Percentiles rank a stretch among this genome's conserved stretches.
Evolutionary conservation across 2,113 vertebrate species (phyloP).

Genomic region (Piliocolobus tephrosceles): DNA sequence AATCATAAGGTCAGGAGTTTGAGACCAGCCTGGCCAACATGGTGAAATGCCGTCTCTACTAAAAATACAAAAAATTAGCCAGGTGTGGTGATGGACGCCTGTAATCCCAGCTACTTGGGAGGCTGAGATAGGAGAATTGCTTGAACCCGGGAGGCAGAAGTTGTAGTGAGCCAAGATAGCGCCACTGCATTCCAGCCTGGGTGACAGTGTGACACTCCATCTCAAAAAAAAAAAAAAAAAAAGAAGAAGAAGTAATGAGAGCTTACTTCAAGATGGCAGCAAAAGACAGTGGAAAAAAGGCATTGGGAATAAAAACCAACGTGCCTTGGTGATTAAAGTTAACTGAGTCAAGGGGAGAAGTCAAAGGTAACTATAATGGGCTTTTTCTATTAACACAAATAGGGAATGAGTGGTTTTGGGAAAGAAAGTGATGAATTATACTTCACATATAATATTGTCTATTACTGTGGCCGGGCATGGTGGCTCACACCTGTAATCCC

Average conservation of each 20-base stretch:
- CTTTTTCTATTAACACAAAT: not conserved
- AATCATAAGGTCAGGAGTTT: no score
- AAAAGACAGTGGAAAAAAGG: not conserved
- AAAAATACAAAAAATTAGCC: not conserved
- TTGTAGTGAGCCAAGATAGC: not conserved
- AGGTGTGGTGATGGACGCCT: rapidly evolving
- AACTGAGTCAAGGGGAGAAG: not conserved
- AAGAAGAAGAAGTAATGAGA: not conserved
- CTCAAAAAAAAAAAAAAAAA: not conserved
- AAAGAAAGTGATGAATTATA: not conserved
- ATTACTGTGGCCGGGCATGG: not conserved
- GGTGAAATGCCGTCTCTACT: no score
- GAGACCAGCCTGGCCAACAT: no score
- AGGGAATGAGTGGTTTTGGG: not conserved
- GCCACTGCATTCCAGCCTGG: not conserved
- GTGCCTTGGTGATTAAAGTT: not conserved
- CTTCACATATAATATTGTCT: not conserved
- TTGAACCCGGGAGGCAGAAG: not conserved
- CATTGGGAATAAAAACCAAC: not conserved
- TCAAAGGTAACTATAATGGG: not conserved
- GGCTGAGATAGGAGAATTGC: not conserved
- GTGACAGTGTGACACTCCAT: not conserved
- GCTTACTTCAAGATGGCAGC: not conserved
- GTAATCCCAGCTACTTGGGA: not conserved
- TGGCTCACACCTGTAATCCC: no score